Evolutionary conservation across 2,797 vertebrate species (phyloP).

Genomic region (Diplodus sargus): DNA sequence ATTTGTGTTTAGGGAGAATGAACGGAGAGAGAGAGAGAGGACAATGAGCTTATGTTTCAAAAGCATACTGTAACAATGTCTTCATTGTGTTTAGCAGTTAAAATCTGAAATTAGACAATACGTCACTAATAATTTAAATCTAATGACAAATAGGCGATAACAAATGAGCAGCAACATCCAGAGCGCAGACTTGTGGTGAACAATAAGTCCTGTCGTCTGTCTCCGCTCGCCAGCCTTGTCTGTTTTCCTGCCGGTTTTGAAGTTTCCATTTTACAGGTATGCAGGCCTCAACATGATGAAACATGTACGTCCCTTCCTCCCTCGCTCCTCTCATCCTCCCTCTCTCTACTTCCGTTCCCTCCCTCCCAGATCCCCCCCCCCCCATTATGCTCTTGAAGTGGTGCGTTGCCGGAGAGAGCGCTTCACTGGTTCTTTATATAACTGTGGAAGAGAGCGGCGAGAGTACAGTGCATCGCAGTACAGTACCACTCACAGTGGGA

Average conservation of each 20-base stretch:
- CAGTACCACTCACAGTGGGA: conserved; percentile 72
- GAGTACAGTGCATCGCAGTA: conserved; percentile 57
- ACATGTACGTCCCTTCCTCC: conserved; percentile 33
- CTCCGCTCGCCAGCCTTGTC: background rate
- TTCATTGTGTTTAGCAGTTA: background rate
- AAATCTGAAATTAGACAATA: background rate
- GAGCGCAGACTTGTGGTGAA: background rate
- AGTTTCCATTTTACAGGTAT: conserved; percentile 50
- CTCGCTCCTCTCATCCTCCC: conserved; percentile 26
- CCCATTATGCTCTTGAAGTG: conserved; percentile 64
- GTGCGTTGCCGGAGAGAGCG: conserved; percentile 54
- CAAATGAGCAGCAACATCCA: background rate
- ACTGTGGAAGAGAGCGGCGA: conserved; percentile 62
- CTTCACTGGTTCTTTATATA: conserved; percentile 68
- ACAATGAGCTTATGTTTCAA: too few species aligned
- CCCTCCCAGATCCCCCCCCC: conserved; percentile 28
- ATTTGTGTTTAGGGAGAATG: background rate
- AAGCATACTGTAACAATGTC: background rate
- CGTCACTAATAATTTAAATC: background rate
- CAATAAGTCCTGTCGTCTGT: background rate
- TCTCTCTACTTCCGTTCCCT: conserved; percentile 28
- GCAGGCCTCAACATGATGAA: conserved; percentile 39
- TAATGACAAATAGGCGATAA: background rate
- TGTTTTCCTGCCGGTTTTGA: background rate
- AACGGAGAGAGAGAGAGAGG: background rate